Percentiles rank a stretch among this genome's conserved stretches.
These are phyloP conservation scores for Acanthiza pusilla DNA, from an alignment of 2,797 vertebrate species.

Conservation along the genomic window DNA sequence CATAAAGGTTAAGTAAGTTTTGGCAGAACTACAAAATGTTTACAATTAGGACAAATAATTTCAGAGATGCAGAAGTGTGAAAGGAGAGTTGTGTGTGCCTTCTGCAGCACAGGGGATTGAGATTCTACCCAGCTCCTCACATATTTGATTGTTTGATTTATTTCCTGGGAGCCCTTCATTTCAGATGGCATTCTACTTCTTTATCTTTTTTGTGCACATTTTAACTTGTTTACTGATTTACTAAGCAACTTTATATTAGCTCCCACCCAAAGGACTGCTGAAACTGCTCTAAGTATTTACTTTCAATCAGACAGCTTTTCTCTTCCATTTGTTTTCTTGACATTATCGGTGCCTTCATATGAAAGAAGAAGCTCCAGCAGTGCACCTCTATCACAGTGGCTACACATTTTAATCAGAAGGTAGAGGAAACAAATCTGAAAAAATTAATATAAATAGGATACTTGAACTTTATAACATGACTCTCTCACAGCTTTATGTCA, in stretches of 20 bases:
- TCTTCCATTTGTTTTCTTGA: constrained; percentile 71
- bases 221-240: constrained; percentile 72
- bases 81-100: neutral
- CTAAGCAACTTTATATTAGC: constrained; percentile 68
- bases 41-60: constrained; percentile 10
- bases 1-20: constrained; percentile 8
- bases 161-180: constrained; percentile 51
- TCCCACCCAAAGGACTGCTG: constrained; percentile 61
- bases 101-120: neutral
- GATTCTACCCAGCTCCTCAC: constrained; percentile 36
- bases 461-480: constrained; percentile 37
- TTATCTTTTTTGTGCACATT: constrained; percentile 71
- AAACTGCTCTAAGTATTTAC: constrained; percentile 65
- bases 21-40: constrained; percentile 17
- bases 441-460: constrained; percentile 47
- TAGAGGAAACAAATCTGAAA: constrained; percentile 29
- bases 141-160: constrained; percentile 47
- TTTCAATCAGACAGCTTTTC: constrained; percentile 66
- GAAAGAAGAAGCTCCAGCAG: constrained; percentile 46
- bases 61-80: neutral
- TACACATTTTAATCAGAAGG: constrained; percentile 58
- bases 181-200: constrained; percentile 51
- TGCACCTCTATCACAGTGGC: constrained; percentile 40
- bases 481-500: neutral
- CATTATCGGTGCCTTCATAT: constrained; percentile 54